phyloP scores from a whole-genome alignment of 2,113 vertebrate genomes.

The Calyptomena viridis region DNA sequence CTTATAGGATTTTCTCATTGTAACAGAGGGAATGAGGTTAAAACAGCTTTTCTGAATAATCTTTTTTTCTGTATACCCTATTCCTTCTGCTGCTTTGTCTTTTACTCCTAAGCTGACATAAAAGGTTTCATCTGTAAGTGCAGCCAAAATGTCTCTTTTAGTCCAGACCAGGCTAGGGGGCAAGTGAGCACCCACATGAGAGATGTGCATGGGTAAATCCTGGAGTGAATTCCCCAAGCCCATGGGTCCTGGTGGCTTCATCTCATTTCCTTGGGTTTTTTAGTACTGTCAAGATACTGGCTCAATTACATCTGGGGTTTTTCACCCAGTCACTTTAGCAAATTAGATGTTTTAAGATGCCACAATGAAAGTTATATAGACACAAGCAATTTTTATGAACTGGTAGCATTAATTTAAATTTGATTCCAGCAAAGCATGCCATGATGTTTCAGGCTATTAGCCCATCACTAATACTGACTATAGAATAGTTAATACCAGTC shows the following conservation, averaged over 20 bases:
- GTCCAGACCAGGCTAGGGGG: neutral
- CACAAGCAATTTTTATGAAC: constrained; percentile 35
- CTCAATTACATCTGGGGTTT: neutral
- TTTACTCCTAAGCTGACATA: neutral
- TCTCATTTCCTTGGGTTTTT: neutral
- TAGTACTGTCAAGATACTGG: neutral
- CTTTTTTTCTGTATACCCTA: neutral
- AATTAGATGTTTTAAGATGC: constrained; percentile 34
- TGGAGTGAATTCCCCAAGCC: neutral
- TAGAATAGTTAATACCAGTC: constrained; percentile 12
- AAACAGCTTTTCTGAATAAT: neutral
- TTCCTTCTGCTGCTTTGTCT: neutral
- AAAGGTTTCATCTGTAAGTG: neutral
- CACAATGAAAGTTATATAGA: neutral
- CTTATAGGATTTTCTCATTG: neutral
- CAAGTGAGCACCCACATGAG: too few relatives aligned
- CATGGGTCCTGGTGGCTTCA: neutral
- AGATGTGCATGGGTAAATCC: neutral
- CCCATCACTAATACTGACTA: neutral
- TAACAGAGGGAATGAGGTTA: neutral
- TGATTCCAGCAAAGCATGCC: constrained; percentile 16
- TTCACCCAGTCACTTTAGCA: neutral
- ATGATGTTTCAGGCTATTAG: constrained; percentile 21
- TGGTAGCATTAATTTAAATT: constrained; percentile 45
- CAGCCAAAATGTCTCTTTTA: neutral